Base-by-base conservation (phyloP, 1,140 invertebrate species). In the Pseudomyrmex pallidus region DNA sequence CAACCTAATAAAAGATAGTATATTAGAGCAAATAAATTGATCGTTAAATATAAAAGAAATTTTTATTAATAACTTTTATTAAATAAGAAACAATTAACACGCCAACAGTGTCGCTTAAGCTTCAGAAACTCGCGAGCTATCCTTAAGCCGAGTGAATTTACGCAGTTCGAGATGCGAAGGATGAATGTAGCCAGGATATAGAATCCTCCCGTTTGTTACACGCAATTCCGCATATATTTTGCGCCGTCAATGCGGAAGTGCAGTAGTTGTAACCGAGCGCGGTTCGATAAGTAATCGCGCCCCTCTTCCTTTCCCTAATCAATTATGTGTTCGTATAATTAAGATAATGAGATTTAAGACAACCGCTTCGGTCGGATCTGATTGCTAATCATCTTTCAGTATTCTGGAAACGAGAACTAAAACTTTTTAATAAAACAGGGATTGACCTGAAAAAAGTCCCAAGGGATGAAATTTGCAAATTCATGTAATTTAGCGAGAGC, bases 311-410 rank as follows among this genome's bases (percentile, higher is more conserved):
- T 25, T 35, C 22, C 46, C 22, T 22, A 50, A 78, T 78, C 64
- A 44, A 78, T 35, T 70, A 70, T n/a, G 64, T 50, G 44, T 80
- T 56, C 59, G 72, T 80, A 72, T 80, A 72, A 80, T 59, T 80
- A 44, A 80, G 66, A 80, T 72, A 35, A 35, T 35, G 20, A 80
- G 61, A 66, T 48, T 78, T 20, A 20, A 20, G 25, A 52, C 61
- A 63, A 15, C 22, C 59, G n/a, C 54, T 48, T 48, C 44, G 44
- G 15, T 15, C 15, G 10, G 12, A n/a, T 59, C 17, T 25, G 4
- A 70, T 80, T 59, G 2, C 54, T 72, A 80, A 80, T 80, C 72
- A 61, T 56, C 25, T 22, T 20, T 44, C 48, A 80, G 20, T 12
- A 66, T 80, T 72, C 35, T 35, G 35, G 5, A 35, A 35, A 35